phyloP scores from a whole-genome alignment of 2,888 invertebrate species.

The Rambutsinella grinnellia region DNA sequence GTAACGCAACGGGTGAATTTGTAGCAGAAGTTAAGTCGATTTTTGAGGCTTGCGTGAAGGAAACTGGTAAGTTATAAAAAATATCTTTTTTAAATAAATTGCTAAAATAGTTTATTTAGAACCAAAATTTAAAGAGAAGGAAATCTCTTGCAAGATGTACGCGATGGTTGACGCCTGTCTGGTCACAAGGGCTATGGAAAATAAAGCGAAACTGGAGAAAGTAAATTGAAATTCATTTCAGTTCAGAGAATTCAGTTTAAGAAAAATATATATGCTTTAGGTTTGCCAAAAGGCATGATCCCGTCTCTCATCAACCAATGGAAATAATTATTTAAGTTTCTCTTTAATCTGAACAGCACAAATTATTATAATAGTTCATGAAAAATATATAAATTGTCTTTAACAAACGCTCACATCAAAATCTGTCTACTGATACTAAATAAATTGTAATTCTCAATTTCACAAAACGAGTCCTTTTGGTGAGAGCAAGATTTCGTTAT shows the following conservation, averaged over 20 bases:
- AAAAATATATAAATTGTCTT: no score
- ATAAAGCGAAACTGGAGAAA: conserved; percentile 25
- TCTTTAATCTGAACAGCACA: no score
- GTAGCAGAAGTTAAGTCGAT: conserved; percentile 12
- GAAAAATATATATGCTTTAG: no score
- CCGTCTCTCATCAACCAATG: no score
- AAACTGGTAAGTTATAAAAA: conserved; percentile 19
- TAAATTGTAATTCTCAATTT: no score
- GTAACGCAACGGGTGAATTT: conserved; percentile 15
- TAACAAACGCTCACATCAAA: no score
- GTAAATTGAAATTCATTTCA: no score
- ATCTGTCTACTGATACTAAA: no score
- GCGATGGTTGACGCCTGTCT: conserved; percentile 23
- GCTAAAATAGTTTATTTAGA: conserved; percentile 1
- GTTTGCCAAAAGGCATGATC: no score
- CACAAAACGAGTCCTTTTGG: conserved; percentile 58
- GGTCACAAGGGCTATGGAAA: conserved; percentile 13
- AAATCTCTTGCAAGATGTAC: conserved; percentile 38
- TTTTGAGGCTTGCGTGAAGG: conserved; percentile 16
- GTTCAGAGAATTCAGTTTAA: no score
- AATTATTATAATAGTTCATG: no score
- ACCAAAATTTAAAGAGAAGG: conserved; percentile 35
- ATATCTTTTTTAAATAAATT: background rate
- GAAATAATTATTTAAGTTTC: no score
- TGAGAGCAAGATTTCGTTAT: conserved; percentile 56